Base-by-base conservation (phyloP, 2,888 invertebrate genomes). In the Ichneumon xanthorius region DNA sequence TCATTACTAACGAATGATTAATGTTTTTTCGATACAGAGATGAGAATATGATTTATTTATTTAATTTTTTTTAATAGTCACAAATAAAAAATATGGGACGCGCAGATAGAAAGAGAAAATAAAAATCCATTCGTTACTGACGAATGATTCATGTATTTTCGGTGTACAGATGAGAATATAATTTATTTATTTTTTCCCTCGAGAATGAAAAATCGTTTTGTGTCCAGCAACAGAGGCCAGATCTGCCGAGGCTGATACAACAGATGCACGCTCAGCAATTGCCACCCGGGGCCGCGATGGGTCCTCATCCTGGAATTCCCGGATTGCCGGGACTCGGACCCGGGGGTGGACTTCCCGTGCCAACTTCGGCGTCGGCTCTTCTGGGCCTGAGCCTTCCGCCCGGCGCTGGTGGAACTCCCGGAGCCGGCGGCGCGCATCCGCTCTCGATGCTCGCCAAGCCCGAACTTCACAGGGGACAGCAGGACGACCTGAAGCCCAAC, bases 191-290 rank as follows among this genome's bases (percentile, higher is more conserved):
- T 4, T 16, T 33, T 16, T 48, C 45, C 78, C 65, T 83, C 58
- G 48, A 61, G 75, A 83, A 61, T 84, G 63, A 77, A 85, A 81
- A 75, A 63, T 58, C 33, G 71, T 80, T 86, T 85, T 48, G 73
- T 72, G 95, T 95, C 83, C 96, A 97, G 97, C 97, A 97, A 96
- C 97, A 97, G 95, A 95, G 97, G 94, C 97, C 97, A 82, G 97
- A 97, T 94, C 95, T 97, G 90, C 97, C 97, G 48, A 95, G 97
- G 94, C 94, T 97, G 87, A 95, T 98, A 94, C 98, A 98, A 95
- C 98, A 98, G 95, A 98, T 98, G 97, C 98, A 98, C 94, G 98
- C 98, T 50, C 98, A 98, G 91, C 97, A 97, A 88, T 94, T 95
- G 90, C 94, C 95, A 89, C 96, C 96, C 84, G 96, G 96, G 67